Conservation (phyloP, 2,797 vertebrate species). For the Sciurus vulgaris region DNA sequence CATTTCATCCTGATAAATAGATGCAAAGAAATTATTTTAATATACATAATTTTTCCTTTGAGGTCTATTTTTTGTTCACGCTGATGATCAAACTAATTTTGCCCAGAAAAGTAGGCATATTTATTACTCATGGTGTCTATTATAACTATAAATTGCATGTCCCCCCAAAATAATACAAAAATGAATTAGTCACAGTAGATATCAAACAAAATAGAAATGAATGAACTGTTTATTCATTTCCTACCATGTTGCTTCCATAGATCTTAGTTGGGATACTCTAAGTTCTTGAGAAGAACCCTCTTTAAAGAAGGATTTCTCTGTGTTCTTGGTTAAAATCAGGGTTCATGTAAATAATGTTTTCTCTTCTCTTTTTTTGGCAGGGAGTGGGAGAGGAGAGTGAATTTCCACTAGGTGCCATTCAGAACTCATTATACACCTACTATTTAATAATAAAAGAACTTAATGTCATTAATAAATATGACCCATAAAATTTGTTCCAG, state of each 20-base stretch:
- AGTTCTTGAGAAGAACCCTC: background rate
- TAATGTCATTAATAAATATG: constrained; percentile 7
- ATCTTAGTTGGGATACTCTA: background rate
- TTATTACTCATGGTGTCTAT: background rate
- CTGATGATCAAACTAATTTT: constrained; percentile 49
- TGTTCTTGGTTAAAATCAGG: background rate
- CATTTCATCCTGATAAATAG: background rate
- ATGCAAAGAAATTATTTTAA: constrained; percentile 11
- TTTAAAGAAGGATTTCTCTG: background rate
- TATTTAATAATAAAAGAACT: constrained; percentile 51
- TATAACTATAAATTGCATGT: constrained; percentile 22
- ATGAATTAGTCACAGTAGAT: background rate
- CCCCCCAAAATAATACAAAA: background rate
- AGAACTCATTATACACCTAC: background rate
- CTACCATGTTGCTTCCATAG: background rate
- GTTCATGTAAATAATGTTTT: background rate
- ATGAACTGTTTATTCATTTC: background rate
- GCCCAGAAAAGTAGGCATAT: background rate
- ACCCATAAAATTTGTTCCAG: constrained; percentile 37
- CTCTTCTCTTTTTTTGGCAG: background rate
- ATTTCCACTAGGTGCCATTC: background rate
- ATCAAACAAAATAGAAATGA: background rate
- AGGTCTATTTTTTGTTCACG: constrained; percentile 31
- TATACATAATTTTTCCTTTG: background rate
- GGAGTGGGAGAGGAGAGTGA: background rate